These are phyloP conservation scores for Andrena marginata DNA, from an alignment of 2,888 invertebrate species.

Conservation along the genomic window DNA sequence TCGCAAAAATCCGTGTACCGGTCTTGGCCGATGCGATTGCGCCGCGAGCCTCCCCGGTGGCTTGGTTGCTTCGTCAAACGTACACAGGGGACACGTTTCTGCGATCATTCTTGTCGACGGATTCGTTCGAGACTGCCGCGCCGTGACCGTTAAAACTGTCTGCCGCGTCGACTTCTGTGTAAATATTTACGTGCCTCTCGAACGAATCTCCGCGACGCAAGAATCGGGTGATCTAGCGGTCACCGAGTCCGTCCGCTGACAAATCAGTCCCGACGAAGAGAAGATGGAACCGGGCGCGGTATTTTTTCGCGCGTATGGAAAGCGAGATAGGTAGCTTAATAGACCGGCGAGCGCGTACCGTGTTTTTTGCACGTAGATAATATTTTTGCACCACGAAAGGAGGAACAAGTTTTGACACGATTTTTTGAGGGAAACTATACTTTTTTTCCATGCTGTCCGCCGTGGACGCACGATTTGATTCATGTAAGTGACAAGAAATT, in stretches of 20 bases:
- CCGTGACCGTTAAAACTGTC: too few relatives aligned
- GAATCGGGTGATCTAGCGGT: constrained; percentile 10
- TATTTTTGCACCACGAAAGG: constrained; percentile 73
- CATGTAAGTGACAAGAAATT: constrained; percentile 82
- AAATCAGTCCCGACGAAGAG: background rate
- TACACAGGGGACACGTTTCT: constrained; percentile 3
- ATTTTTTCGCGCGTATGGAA: constrained; percentile 8
- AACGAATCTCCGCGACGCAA: constrained; percentile 9
- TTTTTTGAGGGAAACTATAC: constrained; percentile 83
- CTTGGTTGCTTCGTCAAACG: constrained; percentile 2
- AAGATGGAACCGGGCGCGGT: background rate
- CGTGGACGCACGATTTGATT: constrained; percentile 81
- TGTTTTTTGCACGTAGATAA: constrained; percentile 71
- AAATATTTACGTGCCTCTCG: background rate
- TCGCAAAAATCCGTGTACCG: background rate
- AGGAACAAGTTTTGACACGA: constrained; percentile 78
- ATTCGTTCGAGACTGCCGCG: background rate
- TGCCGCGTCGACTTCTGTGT: too few relatives aligned
- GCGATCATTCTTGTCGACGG: constrained; percentile 9
- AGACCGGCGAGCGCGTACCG: constrained; percentile 45
- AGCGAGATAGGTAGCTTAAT: constrained; percentile 1
- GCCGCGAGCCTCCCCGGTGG: too few relatives aligned
- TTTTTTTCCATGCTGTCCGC: constrained; percentile 84
- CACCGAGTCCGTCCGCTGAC: constrained; percentile 7
- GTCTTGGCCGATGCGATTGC: constrained; percentile 7